Base-by-base conservation (phyloP, 2,888 invertebrate genomes). In the Calliopum simillimum region DNA sequence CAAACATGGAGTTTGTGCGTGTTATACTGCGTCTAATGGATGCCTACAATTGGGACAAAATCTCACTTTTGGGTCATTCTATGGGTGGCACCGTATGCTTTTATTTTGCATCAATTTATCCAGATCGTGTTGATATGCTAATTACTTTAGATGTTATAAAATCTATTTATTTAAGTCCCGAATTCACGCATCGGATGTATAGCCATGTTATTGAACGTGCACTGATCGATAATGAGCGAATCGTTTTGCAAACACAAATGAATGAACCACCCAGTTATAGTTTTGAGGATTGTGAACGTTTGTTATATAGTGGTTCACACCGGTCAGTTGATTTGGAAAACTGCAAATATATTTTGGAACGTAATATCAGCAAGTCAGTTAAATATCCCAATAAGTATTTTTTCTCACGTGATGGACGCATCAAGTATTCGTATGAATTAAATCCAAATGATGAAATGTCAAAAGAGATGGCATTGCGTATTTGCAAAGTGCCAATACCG, bases 41-140 rank as follows among this genome's bases (percentile, higher is more conserved):
- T 67, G 87, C 91, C 76, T 92, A 91, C 77, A 88, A 89, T 73
- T 93, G 93, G 93, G 86, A 89, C 11, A 90, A 90, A 83, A 87
- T 93, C 0, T 90, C 91, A 0, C 79, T 93, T 11, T 79, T 94
- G 74, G 89, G 90, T 2, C 93, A 93, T 80, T 93, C 93, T 0
- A 88, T 92, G 88, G 91, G 92, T 16, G 89, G 89, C 2, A 88
- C 90, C 64, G 85, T 89, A 2, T 87, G 87, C 13, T 91, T 90
- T 80, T 85, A 89, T 16, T 93, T 90, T 76, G 88, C 91, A 1
- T 86, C 89, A 46, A 78, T 90, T 0, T 93, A 88, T 80, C 86
- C 85, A 0, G 85, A 82, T 33, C 82, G 81, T 47, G 77, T 84
- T 44, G 86, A 86, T 73, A 78, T 85, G 78, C 68, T 86, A 25